phyloP scores from a whole-genome alignment of 2,797 vertebrate genomes.

The Momotus momota region DNA sequence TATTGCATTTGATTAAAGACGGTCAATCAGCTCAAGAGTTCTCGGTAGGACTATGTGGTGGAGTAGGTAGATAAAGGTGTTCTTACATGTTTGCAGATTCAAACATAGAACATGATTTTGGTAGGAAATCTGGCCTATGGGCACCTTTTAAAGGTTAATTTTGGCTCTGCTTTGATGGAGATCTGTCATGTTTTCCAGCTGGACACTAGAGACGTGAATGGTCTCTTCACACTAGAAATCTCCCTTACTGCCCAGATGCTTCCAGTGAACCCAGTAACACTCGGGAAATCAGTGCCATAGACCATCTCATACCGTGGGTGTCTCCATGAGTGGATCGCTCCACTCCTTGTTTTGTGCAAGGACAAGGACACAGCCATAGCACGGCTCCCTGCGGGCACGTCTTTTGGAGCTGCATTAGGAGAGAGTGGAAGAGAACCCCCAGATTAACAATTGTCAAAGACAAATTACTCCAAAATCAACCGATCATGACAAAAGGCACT shows the following conservation, averaged over 20 bases:
- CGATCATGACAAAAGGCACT: constrained; percentile 73
- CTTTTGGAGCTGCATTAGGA: neutral
- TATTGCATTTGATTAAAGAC: neutral
- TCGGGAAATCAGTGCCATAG: neutral
- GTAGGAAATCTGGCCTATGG: neutral
- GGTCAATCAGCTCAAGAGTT: neutral
- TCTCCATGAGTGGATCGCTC: neutral
- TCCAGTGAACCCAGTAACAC: neutral
- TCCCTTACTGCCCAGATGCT: neutral
- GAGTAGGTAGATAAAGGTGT: neutral
- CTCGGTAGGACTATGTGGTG: neutral
- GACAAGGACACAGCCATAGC: neutral
- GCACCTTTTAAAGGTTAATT: neutral
- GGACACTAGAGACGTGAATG: neutral
- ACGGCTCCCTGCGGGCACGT: neutral
- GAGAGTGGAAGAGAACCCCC: constrained; percentile 50
- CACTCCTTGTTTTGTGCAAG: neutral
- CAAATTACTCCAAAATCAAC: constrained; percentile 60
- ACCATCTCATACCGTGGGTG: neutral
- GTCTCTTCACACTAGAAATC: neutral
- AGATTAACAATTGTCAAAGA: constrained; percentile 70
- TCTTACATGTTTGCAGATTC: neutral
- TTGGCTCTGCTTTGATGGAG: neutral
- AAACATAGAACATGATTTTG: neutral
- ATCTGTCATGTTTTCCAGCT: neutral